phyloP scores from a whole-genome alignment of 2,888 invertebrate species.

The Lasioglossum figueresi region DNA sequence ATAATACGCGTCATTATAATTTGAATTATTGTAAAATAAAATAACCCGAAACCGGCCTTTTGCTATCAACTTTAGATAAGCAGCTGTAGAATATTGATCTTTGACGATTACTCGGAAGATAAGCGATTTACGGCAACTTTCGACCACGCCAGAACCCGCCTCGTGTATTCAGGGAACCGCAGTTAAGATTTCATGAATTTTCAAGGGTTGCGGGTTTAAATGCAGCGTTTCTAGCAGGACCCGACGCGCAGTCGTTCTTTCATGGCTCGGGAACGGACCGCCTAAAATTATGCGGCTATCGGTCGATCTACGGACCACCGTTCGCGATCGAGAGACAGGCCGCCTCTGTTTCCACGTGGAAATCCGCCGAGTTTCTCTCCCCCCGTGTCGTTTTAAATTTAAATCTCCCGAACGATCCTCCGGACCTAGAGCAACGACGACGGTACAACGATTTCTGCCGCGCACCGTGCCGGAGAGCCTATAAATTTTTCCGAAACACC shows the following conservation, averaged over 20 bases:
- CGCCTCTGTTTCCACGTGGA: slow-evolving; percentile 67
- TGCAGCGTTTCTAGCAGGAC: not conserved
- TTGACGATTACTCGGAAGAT: not conserved
- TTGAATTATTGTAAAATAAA: too few species aligned
- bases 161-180: not conserved
- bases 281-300: slow-evolving; percentile 63
- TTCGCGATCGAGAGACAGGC: slow-evolving; percentile 71
- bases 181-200: not conserved
- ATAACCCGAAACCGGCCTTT: too few species aligned
- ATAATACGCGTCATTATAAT: too few species aligned
- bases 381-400: slow-evolving; percentile 40
- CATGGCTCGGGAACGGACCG: not conserved
- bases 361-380: slow-evolving; percentile 27
- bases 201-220: slow-evolving; percentile 28
- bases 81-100: not conserved
- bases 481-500: not conserved
- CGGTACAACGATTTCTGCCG: not conserved
- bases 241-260: not conserved
- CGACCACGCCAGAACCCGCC: not conserved
- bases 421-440: not conserved
- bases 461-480: not conserved
- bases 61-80: too few species aligned
- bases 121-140: not conserved
- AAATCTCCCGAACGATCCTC: not conserved
- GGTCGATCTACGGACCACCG: slow-evolving; percentile 12